Evolutionary conservation across 2,113 vertebrate genomes (phyloP), one percentile per base, ranked within the genome.

Genomic region (Pycnonotus jocosus): DNA sequence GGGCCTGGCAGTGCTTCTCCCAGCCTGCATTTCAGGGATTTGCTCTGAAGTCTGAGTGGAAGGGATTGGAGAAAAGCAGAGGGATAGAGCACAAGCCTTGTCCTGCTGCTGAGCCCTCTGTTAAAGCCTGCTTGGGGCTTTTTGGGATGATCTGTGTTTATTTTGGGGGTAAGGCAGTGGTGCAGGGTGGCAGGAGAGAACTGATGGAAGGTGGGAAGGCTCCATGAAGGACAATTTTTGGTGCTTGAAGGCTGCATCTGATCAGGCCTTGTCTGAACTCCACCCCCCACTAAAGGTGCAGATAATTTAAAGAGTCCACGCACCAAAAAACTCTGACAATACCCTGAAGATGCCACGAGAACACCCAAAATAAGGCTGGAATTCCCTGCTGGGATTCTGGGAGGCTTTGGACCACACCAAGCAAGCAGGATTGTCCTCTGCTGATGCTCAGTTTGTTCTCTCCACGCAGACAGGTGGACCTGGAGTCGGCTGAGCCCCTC

Each of bases 401-500:
- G 40, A 10, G 50, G 3, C 9, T 11, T 70, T n/a, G 35, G 30
- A 18, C 25, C 3, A 2, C 30, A 7, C 0, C 23, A 9, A 50
- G 1, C 1, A 0, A 1, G 7, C 8, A 6, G 21, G 35, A 12
- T 47, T 35, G 9, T 31, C 2, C 60, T 30, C 9, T 53, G 22
- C 85, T 78, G 45, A 8, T 15, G n/a, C 50, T 77, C 6, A 0
- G 0, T 61, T 48, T 38, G 24, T 27, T 68, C 47, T 82, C 56
- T 71, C 54, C 9, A 0, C 18, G 4, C 96, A 99, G 99, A 98
- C 45, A 99, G 98, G 88, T 99, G 99, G 99, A n/a, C 22, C 0
- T 99, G 99, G 99, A 98, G 95, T 18, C 97, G 98, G 30, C 62
- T 99, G 47, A 99, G 50, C 89, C 98, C 99, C 0, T 98, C 98